Base-by-base conservation (phyloP, 2,888 invertebrate species). In the Atrina japonica region DNA sequence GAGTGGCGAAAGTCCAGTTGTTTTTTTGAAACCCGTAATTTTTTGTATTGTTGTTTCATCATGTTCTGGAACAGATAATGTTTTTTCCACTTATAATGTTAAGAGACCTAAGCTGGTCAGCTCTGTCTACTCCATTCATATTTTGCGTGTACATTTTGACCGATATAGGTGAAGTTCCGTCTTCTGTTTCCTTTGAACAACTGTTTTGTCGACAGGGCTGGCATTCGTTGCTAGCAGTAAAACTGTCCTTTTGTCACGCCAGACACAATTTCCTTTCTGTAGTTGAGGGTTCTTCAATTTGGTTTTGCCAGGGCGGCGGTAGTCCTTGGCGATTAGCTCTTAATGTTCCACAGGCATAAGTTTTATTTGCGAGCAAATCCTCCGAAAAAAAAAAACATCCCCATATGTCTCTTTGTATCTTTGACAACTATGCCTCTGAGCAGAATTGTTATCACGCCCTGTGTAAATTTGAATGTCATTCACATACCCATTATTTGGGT, bases 381-480 rank as follows among this genome's bases (percentile, higher is more conserved):
- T 16, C 6, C 6, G 53, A 64, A 5, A 64, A 25, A 27, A 23
- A 2, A n/a, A 21, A 3, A 11, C 25, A 27, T 53, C 56, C 56
- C 30, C 30, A 35, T 25, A 21, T 35, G 14, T n/a, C 7, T 1
- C 30, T 21, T 35, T 5, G 3, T 7, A 53, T 53, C 64, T 41
- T n/a, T 6, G 1, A 64, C 64, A 41, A 64, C 64, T 25, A 52
- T 41, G 14, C 23, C 41, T 14, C 52, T 56, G 45, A 30, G 65
- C 21, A 3, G 23, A 11, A 21, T 50, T 49, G 16, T 21, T 40
- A 5, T 18, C 30, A 35, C 41, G 47, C 50, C 66, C 66, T 25
- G 75, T 73, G 45, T 77, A 77, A 2, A 72, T 47, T 30, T 74
- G 69, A 35, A 67, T 65, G 1, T 72, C 70, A 60, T 68, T 66